These are phyloP conservation scores for Hoplias malabaricus DNA, from an alignment of 2,113 vertebrate genomes.

Conservation along the genomic window DNA sequence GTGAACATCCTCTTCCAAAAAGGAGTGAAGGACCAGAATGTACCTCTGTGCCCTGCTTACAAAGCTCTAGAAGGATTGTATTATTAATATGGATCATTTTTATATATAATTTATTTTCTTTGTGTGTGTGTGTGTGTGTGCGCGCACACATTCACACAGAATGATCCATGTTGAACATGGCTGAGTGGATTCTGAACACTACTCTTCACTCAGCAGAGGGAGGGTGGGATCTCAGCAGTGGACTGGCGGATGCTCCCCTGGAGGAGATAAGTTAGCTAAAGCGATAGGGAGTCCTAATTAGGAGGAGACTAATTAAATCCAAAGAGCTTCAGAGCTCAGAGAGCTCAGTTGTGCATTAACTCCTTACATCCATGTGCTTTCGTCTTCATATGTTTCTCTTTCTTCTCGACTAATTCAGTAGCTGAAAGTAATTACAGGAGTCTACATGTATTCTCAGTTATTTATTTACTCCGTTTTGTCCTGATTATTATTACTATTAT, in stretches of 20 bases:
- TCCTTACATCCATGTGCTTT: slow-evolving; percentile 5
- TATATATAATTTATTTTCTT: no score
- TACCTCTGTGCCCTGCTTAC: background rate
- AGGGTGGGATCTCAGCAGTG: slow-evolving; percentile 3
- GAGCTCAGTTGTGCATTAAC: slow-evolving; percentile 32
- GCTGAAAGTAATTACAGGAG: background rate
- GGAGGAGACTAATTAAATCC: slow-evolving; percentile 45
- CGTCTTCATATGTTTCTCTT: background rate
- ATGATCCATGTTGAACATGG: background rate
- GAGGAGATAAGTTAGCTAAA: slow-evolving; percentile 24
- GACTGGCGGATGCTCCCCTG: background rate
- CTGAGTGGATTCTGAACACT: slow-evolving; percentile 17
- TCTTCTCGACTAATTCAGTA: background rate
- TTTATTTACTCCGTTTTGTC: background rate
- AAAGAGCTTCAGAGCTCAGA: slow-evolving; percentile 44
- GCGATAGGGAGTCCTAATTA: slow-evolving; percentile 41
- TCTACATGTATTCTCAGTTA: background rate
- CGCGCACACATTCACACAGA: slow-evolving; percentile 22
- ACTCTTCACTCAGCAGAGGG: background rate
- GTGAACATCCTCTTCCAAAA: no score
- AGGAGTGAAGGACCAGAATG: no score
- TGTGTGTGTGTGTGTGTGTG: no score
- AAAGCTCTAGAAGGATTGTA: background rate
- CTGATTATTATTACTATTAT: background rate
- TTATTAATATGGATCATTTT: background rate